Conservation (phyloP, 2,113 vertebrate species). For the Percina caprodes region DNA sequence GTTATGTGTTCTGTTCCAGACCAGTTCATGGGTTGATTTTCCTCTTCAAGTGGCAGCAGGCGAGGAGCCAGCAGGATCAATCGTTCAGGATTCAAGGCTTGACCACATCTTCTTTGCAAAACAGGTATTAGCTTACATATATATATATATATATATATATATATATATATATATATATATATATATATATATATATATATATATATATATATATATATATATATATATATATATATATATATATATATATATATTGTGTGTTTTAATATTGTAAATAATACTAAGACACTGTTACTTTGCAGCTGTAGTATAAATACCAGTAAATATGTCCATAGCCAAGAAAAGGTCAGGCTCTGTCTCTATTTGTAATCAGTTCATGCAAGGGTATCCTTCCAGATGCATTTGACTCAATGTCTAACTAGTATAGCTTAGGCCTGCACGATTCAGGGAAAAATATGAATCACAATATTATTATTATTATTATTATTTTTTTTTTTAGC, state of each 20-base stretch:
- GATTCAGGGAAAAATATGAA: no score
- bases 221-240: no score
- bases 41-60: slow-evolving; percentile 99
- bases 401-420: background rate
- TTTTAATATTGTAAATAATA: background rate
- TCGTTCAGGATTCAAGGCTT: slow-evolving; percentile 97
- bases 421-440: no score
- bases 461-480: no score
- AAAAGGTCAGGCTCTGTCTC: background rate
- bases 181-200: no score
- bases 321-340: background rate
- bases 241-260: no score
- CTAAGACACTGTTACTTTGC: background rate
- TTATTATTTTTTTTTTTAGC: no score
- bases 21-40: slow-evolving; percentile 98
- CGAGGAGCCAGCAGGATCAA: slow-evolving; percentile 96
- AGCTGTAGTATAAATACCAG: background rate
- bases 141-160: no score
- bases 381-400: background rate
- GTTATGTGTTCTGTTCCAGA: slow-evolving; percentile 79
- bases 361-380: no score
- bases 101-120: slow-evolving; percentile 99
- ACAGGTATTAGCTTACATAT: slow-evolving; percentile 89
- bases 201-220: no score
- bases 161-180: no score